Percentiles rank a stretch among this genome's conserved stretches.
Conservation (phyloP, 2,888 invertebrate species). For the Sinelater perroti region DNA sequence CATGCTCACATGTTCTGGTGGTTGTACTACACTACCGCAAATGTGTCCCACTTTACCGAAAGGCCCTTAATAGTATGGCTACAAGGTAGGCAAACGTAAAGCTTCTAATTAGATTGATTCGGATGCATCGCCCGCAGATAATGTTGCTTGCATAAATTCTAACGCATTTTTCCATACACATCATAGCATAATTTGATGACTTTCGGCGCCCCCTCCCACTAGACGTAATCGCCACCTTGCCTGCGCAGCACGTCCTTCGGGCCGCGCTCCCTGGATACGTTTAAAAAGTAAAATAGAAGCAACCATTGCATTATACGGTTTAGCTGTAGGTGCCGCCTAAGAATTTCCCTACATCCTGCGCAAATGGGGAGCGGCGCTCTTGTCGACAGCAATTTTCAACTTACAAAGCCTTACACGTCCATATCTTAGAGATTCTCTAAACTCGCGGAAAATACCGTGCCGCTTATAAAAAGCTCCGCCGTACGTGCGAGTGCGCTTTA, state of each 20-base stretch:
- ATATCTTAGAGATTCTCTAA: slow-evolving; percentile 17
- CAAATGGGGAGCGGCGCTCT: neutral
- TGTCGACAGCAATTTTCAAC: slow-evolving; percentile 1
- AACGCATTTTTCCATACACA: no score
- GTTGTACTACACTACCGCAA: slow-evolving; percentile 75
- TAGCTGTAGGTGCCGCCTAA: neutral
- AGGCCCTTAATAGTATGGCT: slow-evolving; percentile 83
- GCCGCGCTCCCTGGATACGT: no score
- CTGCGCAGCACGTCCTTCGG: no score
- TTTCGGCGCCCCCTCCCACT: no score
- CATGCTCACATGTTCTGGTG: slow-evolving; percentile 89
- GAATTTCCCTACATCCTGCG: neutral
- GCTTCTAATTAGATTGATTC: no score
- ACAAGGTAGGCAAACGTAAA: slow-evolving; percentile 76
- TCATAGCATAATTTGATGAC: no score
- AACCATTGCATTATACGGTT: no score
- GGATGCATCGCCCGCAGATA: no score
- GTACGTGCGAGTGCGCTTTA: slow-evolving; percentile 23
- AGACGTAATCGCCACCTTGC: no score
- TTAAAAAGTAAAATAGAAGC: no score
- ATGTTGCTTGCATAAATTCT: no score
- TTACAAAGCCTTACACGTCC: neutral
- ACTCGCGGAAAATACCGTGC: slow-evolving; percentile 15
- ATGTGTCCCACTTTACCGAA: slow-evolving; percentile 66
- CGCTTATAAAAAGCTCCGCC: slow-evolving; percentile 15